A percentile compares a stretch with the other conserved stretches of the same genome.
phyloP scores from a whole-genome alignment of 2,797 vertebrate genomes.

The Parambassis ranga region DNA sequence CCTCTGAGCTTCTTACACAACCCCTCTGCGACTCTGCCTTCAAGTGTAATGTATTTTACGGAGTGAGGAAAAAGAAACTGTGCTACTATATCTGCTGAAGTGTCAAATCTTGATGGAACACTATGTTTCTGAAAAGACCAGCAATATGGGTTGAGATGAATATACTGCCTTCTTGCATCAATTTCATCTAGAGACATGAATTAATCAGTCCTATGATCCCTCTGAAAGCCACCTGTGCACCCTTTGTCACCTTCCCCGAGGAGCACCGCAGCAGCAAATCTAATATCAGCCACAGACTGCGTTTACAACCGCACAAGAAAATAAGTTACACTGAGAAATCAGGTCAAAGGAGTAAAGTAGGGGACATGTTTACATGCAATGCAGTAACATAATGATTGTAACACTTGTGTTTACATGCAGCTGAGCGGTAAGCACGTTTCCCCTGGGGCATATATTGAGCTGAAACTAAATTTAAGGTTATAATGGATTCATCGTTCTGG shows the following conservation, averaged over 20 bases:
- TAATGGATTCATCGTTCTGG: background rate
- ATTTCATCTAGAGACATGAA: constrained; percentile 27
- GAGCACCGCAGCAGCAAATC: constrained; percentile 19
- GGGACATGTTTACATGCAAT: background rate
- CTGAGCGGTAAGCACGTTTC: constrained; percentile 2
- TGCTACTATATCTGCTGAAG: background rate
- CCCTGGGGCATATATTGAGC: background rate
- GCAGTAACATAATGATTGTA: background rate
- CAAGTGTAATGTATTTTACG: constrained; percentile 1
- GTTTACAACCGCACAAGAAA: constrained; percentile 21
- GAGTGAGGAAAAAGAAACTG: constrained; percentile 4
- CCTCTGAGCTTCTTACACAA: constrained; percentile 60
- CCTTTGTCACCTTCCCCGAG: constrained; percentile 25
- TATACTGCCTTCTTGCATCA: constrained; percentile 7
- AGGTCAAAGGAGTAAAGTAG: constrained; percentile 20
- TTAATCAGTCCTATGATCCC: constrained; percentile 25
- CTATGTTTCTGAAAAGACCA: background rate
- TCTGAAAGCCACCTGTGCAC: constrained; percentile 44
- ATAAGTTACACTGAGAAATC: constrained; percentile 14
- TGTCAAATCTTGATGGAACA: constrained; percentile 7
- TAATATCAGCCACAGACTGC: constrained; percentile 17
- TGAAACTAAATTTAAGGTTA: constrained; percentile 3
- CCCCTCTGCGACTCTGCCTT: constrained; percentile 13
- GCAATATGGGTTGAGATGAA: constrained; percentile 2
- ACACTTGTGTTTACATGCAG: constrained; percentile 1